Evolutionary conservation across 2,888 invertebrate species (phyloP).

Genomic region (Ornithoptera priamus): DNA sequence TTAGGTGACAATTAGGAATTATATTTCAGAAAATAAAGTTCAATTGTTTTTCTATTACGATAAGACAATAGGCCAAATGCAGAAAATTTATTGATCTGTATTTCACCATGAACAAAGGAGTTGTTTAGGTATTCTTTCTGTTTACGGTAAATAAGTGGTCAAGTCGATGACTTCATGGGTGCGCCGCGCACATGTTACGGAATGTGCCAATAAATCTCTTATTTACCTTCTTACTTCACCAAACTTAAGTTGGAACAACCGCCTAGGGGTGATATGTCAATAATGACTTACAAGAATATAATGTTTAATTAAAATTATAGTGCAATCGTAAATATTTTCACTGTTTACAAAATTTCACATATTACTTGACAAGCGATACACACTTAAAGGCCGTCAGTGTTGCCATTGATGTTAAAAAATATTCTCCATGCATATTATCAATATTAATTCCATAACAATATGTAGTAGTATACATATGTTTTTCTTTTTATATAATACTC

Average conservation of each 20-base stretch:
- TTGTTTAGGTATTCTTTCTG: not conserved
- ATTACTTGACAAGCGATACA: not conserved
- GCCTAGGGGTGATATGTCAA: not conserved
- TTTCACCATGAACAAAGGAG: not conserved
- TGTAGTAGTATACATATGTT: no score
- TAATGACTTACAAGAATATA: not conserved
- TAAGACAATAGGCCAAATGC: no score
- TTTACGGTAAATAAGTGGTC: not conserved
- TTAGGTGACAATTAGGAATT: not conserved
- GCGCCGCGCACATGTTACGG: conserved; percentile 29
- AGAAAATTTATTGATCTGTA: not conserved
- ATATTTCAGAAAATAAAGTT: not conserved
- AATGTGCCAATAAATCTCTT: conserved; percentile 8
- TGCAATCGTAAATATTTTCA: not conserved
- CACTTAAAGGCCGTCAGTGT: not conserved
- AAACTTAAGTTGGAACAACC: not conserved
- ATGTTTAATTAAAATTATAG: conserved; percentile 3
- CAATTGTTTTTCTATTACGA: no score
- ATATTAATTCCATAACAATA: no score
- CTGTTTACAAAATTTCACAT: conserved; percentile 13
- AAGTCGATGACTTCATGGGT: conserved; percentile 33
- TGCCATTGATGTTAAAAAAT: not conserved
- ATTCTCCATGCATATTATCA: not conserved
- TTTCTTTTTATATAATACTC: no score
- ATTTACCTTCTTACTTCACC: conserved; percentile 1